A percentile compares a stretch with the other conserved stretches of the same genome.
Evolutionary conservation across 2,113 vertebrate genomes (phyloP).

Genomic region (Cryptotis parvus): DNA sequence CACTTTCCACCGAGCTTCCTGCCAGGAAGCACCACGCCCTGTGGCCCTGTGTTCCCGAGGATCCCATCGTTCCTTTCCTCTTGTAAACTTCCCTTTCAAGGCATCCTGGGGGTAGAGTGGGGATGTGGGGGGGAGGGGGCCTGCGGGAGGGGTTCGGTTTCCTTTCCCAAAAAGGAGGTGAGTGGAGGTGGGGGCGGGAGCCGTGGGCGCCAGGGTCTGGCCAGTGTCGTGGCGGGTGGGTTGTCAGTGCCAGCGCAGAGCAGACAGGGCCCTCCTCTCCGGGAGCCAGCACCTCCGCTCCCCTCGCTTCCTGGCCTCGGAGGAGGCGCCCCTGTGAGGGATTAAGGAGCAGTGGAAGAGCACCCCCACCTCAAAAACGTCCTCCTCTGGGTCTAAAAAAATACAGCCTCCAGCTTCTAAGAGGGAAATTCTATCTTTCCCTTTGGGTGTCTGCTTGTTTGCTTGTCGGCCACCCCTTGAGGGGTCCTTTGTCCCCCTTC

Average conservation of each 20-base stretch:
- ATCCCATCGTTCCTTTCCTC: constrained; percentile 82
- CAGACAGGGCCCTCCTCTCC: neutral
- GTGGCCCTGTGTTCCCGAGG: constrained; percentile 77
- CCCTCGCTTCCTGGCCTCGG: neutral
- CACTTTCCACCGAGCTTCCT: constrained; percentile 77
- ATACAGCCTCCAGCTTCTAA: constrained; percentile 65
- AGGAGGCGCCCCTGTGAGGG: neutral
- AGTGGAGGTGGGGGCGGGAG: neutral
- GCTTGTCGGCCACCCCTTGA: neutral
- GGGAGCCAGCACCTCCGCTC: neutral
- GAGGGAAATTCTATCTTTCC: constrained; percentile 40
- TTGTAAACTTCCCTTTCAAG: constrained; percentile 80
- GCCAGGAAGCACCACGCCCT: constrained; percentile 89
- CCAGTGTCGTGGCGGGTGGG: neutral
- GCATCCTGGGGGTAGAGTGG: constrained; percentile 59
- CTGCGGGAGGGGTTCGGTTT: neutral
- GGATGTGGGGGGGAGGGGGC: constrained; percentile 42
- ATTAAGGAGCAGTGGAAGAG: constrained; percentile 47
- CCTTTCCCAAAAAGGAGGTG: neutral
- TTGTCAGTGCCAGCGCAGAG: neutral
- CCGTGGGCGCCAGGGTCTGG: neutral
- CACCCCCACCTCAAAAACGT: constrained; percentile 67
- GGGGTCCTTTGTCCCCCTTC: neutral
- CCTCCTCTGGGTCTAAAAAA: constrained; percentile 74
- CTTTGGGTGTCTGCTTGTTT: neutral